Evolutionary conservation across 2,797 vertebrate genomes (phyloP), one percentile per base, ranked within the genome.

Genomic region (Lagocephalus sceleratus): DNA sequence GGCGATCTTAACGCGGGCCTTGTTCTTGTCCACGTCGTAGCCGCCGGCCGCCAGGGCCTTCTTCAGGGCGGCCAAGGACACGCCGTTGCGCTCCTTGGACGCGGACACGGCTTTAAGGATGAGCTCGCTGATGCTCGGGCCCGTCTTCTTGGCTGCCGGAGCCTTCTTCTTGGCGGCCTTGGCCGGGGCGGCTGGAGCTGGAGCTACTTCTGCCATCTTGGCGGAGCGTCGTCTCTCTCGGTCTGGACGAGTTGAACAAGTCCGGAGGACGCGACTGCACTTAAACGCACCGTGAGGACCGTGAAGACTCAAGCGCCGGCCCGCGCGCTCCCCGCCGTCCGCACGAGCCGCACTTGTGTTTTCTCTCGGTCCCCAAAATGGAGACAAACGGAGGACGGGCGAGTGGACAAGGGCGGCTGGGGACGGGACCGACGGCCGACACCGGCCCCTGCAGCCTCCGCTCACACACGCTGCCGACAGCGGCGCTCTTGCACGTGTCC

Each of bases 61-160:
- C 78, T 94, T 96, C 25, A 95, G 76, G 0, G 85, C 78, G 0
- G 47, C 63, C 47, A 89, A 63, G 2, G 90, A 89, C 43, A 86
- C 4, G 1, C 84, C 79, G 2, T 63, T 21, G 0, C 74, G 74
- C 2, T 66, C 54, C 0, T 60, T 54, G 43, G 76, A 85, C 0
- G 46, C 52, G 1, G 82, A 35, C 23, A 75, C 45, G 20, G 64
- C 68, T 46, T 80, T 84, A 41, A 89, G n/a, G 1, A 91, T 86
- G 58, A 59, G 65, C 41, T 56, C 66, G 15, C 39, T 19, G 39
- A 41, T 19, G 17, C 39, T 41, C 15, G 39, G 39, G 15, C 39
- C 39, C 5, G 15, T 6, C 1, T 5, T 12, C 39, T 16, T 41
- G 2, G 4, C 17, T 17, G 6, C 17, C 5, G 16, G 3, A 5